Evolutionary conservation across 2,888 invertebrate species (phyloP).

Genomic region (Anagyrus pseudococci): DNA sequence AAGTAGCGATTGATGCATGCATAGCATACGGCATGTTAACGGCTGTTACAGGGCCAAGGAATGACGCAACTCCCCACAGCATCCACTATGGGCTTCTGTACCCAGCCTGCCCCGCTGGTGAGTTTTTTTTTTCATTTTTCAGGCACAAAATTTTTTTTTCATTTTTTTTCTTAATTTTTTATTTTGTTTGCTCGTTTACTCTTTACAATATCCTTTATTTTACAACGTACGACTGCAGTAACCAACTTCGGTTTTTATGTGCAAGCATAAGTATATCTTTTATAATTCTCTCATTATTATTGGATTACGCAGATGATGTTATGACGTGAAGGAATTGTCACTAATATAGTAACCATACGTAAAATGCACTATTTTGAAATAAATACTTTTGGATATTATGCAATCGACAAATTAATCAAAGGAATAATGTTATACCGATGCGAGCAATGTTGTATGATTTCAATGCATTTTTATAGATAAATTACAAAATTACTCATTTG

Average conservation of each 20-base stretch:
- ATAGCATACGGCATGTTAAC: slow-evolving; percentile 57
- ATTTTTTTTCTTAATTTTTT: slow-evolving; percentile 5
- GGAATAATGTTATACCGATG: background rate
- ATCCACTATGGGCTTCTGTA: slow-evolving; percentile 54
- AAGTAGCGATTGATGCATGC: slow-evolving; percentile 55
- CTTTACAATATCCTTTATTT: background rate
- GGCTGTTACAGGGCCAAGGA: slow-evolving; percentile 63
- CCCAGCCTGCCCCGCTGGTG: slow-evolving; percentile 56
- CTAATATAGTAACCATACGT: slow-evolving; percentile 30
- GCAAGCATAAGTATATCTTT: slow-evolving; percentile 4
- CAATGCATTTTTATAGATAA: background rate
- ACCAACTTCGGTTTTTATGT: background rate
- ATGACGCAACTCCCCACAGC: slow-evolving; percentile 60
- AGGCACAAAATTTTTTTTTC: slow-evolving; percentile 12
- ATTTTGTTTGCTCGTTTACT: background rate
- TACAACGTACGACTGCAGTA: background rate
- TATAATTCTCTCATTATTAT: slow-evolving; percentile 4
- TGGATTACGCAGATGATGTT: slow-evolving; percentile 10
- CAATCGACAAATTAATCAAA: slow-evolving; percentile 8
- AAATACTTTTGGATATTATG: background rate
- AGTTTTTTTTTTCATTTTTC: slow-evolving; percentile 47
- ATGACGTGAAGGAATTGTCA: slow-evolving; percentile 21
- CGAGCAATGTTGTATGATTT: too few relatives aligned
- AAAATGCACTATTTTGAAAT: slow-evolving; percentile 18
- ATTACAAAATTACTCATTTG: background rate